Conservation (phyloP, 1,140 invertebrate species). For the Aphis gossypii region DNA sequence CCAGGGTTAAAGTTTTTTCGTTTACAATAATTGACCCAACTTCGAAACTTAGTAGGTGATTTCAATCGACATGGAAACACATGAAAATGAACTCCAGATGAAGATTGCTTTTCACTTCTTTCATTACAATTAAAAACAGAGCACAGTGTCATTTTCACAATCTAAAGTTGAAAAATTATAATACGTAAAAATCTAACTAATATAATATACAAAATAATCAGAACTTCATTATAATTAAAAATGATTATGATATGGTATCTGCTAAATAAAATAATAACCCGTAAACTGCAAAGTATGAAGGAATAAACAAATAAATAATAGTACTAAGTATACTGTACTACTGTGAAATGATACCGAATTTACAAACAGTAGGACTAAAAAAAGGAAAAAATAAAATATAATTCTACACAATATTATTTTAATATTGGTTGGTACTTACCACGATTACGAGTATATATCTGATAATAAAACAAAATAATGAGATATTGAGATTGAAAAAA, state of each 20-base stretch:
- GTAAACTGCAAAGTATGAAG: not conserved
- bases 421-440: too few relatives aligned
- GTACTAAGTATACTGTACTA: not conserved
- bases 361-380: too few relatives aligned
- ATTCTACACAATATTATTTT: too few relatives aligned
- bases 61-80: not conserved
- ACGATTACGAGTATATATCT: too few relatives aligned
- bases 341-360: not conserved
- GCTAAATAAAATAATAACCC: not conserved
- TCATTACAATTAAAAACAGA: constrained; percentile 19
- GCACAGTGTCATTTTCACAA: not conserved
- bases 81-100: constrained; percentile 21
- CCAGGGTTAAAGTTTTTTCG: not conserved
- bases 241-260: not conserved
- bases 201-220: not conserved
- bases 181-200: too few relatives aligned
- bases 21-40: not conserved
- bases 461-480: too few relatives aligned
- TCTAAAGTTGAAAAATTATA: not conserved
- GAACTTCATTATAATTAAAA: not conserved
- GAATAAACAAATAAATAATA: not conserved
- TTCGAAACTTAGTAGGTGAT: not conserved
- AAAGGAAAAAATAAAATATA: too few relatives aligned
- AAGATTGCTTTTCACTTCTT: not conserved
- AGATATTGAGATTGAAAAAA: too few relatives aligned